phyloP scores from a whole-genome alignment of 2,113 vertebrate genomes.

The Macaca fascicularis region T2T-MFA8v1.1 NC_088392.1:47221001-47221500 shows the following conservation, averaged over 20 bases:
- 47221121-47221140: neutral
- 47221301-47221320: neutral
- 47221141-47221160: slow-evolving; percentile 20
- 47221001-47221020: slow-evolving; percentile 70
- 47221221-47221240: neutral
- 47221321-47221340: neutral
- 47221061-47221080: neutral
- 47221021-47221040: slow-evolving; percentile 80
- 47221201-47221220: neutral
- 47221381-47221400: neutral
- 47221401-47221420: neutral
- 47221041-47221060: slow-evolving; percentile 74
- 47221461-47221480: neutral
- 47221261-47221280: slow-evolving; percentile 31
- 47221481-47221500: neutral
- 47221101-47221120: neutral
- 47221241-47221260: slow-evolving; percentile 21
- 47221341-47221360: neutral
- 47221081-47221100: neutral
- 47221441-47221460: neutral
- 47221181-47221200: slow-evolving; percentile 18
- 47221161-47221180: slow-evolving; percentile 30
- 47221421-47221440: neutral
- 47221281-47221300: slow-evolving; percentile 48
- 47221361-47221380: neutral